Conservation (phyloP, 1,140 invertebrate species). For the Drosophila sp. region DNA sequence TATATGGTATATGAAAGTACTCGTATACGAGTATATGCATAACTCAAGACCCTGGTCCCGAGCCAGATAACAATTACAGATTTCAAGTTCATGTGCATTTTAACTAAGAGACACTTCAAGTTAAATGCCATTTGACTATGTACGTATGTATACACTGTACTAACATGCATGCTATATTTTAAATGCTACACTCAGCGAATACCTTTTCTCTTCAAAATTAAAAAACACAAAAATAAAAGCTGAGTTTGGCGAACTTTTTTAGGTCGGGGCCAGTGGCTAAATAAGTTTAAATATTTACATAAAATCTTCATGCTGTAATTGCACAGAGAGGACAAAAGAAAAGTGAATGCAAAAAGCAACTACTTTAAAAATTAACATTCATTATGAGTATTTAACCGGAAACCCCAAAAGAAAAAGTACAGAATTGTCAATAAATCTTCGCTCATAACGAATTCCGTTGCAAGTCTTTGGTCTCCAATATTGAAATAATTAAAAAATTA, state of each 20-base stretch:
- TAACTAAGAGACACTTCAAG: conserved; percentile 48
- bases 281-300: background rate
- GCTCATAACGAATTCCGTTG: background rate
- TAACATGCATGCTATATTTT: conserved; percentile 16
- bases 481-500: background rate
- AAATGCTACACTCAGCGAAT: conserved; percentile 20
- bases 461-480: background rate
- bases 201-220: conserved; percentile 18
- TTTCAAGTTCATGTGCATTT: conserved; percentile 76
- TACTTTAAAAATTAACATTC: conserved; percentile 6
- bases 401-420: conserved; percentile 6
- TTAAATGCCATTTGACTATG: conserved; percentile 4
- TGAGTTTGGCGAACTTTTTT: conserved; percentile 19
- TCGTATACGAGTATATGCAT: conserved; percentile 11
- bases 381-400: conserved; percentile 4
- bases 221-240: conserved; percentile 2
- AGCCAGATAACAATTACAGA: conserved; percentile 53
- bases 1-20: background rate
- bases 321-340: background rate
- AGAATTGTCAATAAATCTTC: background rate
- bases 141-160: conserved; percentile 5
- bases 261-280: conserved; percentile 25
- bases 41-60: conserved; percentile 22
- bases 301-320: background rate
- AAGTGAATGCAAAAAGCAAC: background rate